Percentiles rank a stretch among this genome's conserved stretches.
phyloP scores from a whole-genome alignment of 1,140 invertebrate species.

The Leguminivora glycinivorella region DNA sequence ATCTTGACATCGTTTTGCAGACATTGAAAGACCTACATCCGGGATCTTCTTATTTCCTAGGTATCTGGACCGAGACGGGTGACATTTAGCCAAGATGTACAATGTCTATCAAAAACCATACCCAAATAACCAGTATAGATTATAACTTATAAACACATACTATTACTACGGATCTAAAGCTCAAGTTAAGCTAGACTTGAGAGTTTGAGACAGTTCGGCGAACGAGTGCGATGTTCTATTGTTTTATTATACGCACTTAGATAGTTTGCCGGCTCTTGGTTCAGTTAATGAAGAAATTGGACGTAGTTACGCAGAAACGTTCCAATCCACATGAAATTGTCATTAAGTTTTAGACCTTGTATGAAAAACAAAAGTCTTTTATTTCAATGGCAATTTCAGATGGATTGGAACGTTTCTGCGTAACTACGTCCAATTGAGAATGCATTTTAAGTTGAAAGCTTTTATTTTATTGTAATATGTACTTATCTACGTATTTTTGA shows the following conservation, averaged over 20 bases:
- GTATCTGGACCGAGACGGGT: constrained; percentile 17
- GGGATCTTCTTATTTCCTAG: constrained; percentile 25
- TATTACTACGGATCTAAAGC: neutral
- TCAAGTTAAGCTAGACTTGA: neutral
- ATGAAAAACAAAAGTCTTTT: too few species aligned
- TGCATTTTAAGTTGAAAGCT: too few species aligned
- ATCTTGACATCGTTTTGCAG: constrained; percentile 22
- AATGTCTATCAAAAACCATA: neutral
- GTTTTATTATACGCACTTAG: constrained; percentile 5
- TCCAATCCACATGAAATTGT: too few species aligned
- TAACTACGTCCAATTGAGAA: too few species aligned
- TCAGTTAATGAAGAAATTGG: constrained; percentile 13
- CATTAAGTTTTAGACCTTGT: too few species aligned
- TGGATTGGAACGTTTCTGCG: too few species aligned
- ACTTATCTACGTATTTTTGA: too few species aligned
- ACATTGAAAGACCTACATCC: constrained; percentile 22
- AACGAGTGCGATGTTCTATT: neutral
- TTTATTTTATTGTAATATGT: too few species aligned
- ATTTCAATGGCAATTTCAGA: too few species aligned
- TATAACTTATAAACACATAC: neutral
- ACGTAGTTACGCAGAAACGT: too few species aligned
- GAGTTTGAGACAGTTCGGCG: neutral
- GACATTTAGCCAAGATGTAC: neutral
- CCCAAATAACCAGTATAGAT: neutral
- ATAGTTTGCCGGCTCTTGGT: constrained; percentile 9